These are phyloP conservation scores for Ceyx erithaca DNA, from an alignment of 2,797 vertebrate species.

Conservation along the genomic window DNA sequence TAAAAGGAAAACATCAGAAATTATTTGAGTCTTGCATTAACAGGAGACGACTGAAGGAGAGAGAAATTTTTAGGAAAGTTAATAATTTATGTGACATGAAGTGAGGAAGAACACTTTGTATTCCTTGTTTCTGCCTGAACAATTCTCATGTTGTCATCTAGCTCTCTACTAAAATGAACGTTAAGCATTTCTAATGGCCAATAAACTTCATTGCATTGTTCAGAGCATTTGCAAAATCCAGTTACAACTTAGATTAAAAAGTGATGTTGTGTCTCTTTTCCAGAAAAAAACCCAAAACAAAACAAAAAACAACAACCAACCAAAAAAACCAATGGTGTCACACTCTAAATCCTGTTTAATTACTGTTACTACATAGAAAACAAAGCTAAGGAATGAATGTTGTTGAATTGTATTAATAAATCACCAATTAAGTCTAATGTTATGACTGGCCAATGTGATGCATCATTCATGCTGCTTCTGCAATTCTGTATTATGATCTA, in stretches of 20 bases:
- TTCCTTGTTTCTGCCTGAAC: neutral
- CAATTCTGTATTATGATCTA: neutral
- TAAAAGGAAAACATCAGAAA: neutral
- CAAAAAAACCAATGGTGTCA: too few species aligned
- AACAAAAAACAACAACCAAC: too few species aligned
- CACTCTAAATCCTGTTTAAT: neutral
- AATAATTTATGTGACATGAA: constrained; percentile 25
- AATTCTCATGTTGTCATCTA: neutral
- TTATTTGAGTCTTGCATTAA: neutral
- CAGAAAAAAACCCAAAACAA: neutral
- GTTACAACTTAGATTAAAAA: neutral
- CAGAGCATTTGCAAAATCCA: neutral
- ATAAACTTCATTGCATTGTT: neutral
- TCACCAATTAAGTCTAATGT: neutral
- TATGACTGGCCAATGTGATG: neutral
- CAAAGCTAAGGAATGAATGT: neutral
- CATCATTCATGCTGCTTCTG: neutral
- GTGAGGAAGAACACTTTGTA: constrained; percentile 6
- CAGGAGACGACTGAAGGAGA: neutral
- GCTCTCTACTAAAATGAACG: neutral
- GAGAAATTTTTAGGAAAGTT: constrained; percentile 13
- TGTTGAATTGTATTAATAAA: neutral
- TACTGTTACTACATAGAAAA: neutral
- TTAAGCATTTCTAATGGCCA: neutral
- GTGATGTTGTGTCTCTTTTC: neutral